phyloP scores from a whole-genome alignment of 2,113 vertebrate genomes.

The Eulemur rufifrons region DNA sequence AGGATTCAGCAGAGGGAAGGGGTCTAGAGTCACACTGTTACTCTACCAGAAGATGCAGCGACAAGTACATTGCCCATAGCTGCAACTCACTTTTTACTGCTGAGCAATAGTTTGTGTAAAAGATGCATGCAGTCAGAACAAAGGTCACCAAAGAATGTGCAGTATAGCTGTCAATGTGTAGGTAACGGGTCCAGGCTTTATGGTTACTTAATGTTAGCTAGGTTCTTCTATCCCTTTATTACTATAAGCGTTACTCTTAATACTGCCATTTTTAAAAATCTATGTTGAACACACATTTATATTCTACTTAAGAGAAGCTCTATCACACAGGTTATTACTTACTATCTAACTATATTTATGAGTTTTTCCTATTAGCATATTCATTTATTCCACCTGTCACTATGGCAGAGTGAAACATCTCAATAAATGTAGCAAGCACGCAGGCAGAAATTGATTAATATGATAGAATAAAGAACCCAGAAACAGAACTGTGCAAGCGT shows the following conservation, averaged over 20 bases:
- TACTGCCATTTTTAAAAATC: background rate
- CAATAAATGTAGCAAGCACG: background rate
- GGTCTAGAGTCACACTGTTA: background rate
- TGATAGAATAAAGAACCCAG: background rate
- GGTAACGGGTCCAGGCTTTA: too few relatives aligned
- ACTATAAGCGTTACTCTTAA: background rate
- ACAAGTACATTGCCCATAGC: background rate
- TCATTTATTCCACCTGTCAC: background rate
- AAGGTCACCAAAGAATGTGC: too few relatives aligned
- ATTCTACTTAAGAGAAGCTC: background rate
- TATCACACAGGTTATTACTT: background rate
- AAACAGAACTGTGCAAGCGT: background rate
- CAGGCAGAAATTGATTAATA: background rate
- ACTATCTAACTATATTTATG: fast-evolving
- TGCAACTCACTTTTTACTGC: background rate
- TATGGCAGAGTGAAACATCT: background rate
- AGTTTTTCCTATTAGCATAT: background rate
- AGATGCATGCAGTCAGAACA: background rate
- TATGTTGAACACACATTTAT: background rate
- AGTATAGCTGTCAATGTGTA: background rate
- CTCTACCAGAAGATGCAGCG: background rate
- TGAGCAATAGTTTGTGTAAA: background rate
- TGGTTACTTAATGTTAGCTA: background rate
- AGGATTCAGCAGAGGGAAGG: too few relatives aligned
- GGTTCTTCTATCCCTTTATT: background rate